These are phyloP conservation scores for Alectoris magna DNA, from an alignment of 2,797 vertebrate species.

Conservation along the genomic window DNA sequence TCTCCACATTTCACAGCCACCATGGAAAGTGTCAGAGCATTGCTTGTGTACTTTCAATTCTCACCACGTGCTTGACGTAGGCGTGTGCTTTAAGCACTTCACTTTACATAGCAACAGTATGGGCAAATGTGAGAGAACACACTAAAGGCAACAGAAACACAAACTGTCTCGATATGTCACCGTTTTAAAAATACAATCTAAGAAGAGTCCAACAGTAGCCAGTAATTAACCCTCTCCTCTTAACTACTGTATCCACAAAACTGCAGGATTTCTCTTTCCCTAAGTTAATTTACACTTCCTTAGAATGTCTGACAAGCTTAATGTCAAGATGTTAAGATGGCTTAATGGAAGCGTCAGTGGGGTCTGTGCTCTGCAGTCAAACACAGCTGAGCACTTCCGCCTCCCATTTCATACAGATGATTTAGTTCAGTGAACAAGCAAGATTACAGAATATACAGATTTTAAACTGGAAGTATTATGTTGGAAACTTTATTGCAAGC, in stretches of 20 bases:
- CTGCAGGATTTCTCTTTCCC: neutral
- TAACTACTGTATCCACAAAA: neutral
- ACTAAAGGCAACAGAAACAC: neutral
- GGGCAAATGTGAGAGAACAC: neutral
- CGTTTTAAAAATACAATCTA: neutral
- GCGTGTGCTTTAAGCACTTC: neutral
- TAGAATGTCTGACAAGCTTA: neutral
- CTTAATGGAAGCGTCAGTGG: fast-evolving
- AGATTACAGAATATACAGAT: neutral
- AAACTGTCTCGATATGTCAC: neutral
- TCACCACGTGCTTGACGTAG: neutral
- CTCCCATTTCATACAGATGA: neutral
- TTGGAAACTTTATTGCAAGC: neutral
- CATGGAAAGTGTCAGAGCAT: neutral
- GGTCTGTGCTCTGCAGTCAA: neutral
- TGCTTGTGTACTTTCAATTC: neutral
- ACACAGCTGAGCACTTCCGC: neutral
- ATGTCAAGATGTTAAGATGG: neutral
- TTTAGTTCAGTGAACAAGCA: neutral
- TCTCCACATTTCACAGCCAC: neutral
- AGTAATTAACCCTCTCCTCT: neutral
- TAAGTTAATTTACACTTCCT: neutral
- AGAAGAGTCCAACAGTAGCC: neutral
- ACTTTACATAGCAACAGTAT: fast-evolving
- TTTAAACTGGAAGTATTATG: neutral